Conservation (phyloP, 1,140 invertebrate species). For the Heliconius himera region DNA sequence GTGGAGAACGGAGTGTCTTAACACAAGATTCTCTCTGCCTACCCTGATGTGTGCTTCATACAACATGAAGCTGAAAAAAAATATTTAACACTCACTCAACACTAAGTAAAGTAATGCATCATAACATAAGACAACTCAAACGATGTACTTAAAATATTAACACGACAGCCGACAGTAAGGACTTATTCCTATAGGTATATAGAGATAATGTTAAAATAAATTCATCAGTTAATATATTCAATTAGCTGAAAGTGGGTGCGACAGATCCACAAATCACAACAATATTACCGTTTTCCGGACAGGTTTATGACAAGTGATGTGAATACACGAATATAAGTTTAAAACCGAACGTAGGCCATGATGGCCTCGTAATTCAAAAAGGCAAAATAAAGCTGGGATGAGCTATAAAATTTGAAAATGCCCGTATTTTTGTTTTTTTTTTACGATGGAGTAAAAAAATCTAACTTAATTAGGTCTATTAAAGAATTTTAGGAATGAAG, state of each 20-base stretch:
- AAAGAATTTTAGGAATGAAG: too few species aligned
- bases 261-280: conserved; percentile 38
- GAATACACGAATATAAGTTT: not conserved
- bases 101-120: not conserved
- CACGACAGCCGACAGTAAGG: not conserved
- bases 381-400: not conserved
- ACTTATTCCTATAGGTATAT: too few species aligned
- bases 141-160: not conserved
- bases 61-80: too few species aligned
- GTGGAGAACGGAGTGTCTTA: too few species aligned
- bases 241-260: conserved; percentile 35
- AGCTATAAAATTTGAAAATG: not conserved
- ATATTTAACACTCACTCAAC: too few species aligned
- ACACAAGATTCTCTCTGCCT: too few species aligned
- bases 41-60: too few species aligned
- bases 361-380: not conserved
- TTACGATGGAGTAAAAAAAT: not conserved
- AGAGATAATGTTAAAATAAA: not conserved
- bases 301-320: conserved; percentile 24
- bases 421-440: not conserved
- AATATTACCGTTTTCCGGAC: conserved; percentile 39
- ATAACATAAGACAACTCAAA: not conserved
- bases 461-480: too few species aligned
- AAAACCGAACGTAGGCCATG: not conserved
- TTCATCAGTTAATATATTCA: conserved; percentile 28